Percentiles rank a stretch among this genome's conserved stretches.
Evolutionary conservation across 2,113 vertebrate species (phyloP).

Genomic region (Carettochelys insculpta): DNA sequence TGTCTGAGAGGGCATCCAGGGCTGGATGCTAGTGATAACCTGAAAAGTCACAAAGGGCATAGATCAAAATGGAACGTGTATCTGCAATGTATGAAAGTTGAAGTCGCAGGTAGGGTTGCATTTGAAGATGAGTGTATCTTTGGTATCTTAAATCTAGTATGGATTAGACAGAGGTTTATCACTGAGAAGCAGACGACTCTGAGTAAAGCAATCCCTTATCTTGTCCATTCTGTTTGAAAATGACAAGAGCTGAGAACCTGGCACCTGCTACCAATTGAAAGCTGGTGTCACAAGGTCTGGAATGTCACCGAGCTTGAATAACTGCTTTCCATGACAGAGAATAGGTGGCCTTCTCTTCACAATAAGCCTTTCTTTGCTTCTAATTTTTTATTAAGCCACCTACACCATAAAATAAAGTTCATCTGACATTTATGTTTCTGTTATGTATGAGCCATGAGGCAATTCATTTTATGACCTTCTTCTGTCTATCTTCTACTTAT

Average conservation of each 20-base stretch:
- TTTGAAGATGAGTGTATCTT: conserved; percentile 75
- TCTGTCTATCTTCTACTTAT: conserved; percentile 60
- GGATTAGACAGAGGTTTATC: conserved; percentile 85
- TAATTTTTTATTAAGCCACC: conserved; percentile 80
- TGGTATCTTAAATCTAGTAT: conserved; percentile 74
- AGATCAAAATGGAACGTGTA: conserved; percentile 54
- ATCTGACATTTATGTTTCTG: conserved; percentile 81
- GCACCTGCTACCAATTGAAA: conserved; percentile 55
- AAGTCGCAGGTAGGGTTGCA: conserved; percentile 74
- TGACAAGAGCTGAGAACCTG: conserved; percentile 50
- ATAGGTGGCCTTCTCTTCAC: conserved; percentile 70
- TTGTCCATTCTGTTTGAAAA: conserved; percentile 78
- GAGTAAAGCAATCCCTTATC: conserved; percentile 80
- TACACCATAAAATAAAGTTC: conserved; percentile 82
- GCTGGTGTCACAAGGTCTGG: conserved; percentile 56
- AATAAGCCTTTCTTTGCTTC: conserved; percentile 75
- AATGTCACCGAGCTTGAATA: conserved; percentile 71
- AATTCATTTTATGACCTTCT: conserved; percentile 77
- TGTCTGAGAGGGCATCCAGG: not conserved
- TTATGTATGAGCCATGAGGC: conserved; percentile 80
- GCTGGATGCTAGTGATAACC: conserved; percentile 8
- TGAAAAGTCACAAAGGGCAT: conserved; percentile 25
- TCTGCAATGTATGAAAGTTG: conserved; percentile 69
- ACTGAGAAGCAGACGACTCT: conserved; percentile 76
- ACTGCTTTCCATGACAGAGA: conserved; percentile 47